Conservation (phyloP, 1,140 invertebrate species). For the Conus ventricosus region DNA sequence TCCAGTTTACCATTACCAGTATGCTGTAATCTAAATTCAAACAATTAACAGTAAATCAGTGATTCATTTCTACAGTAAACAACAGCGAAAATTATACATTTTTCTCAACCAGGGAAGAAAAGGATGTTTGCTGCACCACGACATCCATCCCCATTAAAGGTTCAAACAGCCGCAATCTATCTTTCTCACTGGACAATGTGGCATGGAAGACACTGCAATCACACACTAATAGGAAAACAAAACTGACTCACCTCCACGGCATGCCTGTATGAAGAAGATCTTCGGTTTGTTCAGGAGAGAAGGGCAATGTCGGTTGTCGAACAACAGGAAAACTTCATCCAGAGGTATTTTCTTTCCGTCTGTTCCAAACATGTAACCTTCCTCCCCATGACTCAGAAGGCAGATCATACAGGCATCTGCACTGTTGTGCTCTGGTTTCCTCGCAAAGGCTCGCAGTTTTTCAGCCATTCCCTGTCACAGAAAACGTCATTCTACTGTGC, state of each 20-base stretch:
- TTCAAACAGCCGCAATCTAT: no score
- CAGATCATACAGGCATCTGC: constrained; percentile 64
- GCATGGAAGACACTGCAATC: no score
- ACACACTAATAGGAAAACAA: background rate
- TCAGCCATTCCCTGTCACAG: constrained; percentile 62
- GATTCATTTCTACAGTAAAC: no score
- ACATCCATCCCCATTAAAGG: no score
- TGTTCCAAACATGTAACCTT: constrained; percentile 68
- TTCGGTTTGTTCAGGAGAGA: constrained; percentile 68
- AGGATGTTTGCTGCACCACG: no score
- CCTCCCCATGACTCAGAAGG: constrained; percentile 70
- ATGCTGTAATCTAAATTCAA: no score
- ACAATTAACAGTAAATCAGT: no score
- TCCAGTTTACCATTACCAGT: no score
- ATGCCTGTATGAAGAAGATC: constrained; percentile 73
- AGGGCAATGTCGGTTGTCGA: constrained; percentile 67
- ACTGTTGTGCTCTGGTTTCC: constrained; percentile 47
- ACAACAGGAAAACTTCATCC: constrained; percentile 63
- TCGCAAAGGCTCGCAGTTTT: constrained; percentile 63
- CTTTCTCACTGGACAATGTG: no score
- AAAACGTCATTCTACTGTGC: background rate
- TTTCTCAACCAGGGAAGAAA: no score
- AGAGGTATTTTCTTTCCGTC: constrained; percentile 67
- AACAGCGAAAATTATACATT: no score
- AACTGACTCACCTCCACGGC: constrained; percentile 66